Conservation (phyloP, 2,113 vertebrate genomes). For the Pionites leucogaster region DNA sequence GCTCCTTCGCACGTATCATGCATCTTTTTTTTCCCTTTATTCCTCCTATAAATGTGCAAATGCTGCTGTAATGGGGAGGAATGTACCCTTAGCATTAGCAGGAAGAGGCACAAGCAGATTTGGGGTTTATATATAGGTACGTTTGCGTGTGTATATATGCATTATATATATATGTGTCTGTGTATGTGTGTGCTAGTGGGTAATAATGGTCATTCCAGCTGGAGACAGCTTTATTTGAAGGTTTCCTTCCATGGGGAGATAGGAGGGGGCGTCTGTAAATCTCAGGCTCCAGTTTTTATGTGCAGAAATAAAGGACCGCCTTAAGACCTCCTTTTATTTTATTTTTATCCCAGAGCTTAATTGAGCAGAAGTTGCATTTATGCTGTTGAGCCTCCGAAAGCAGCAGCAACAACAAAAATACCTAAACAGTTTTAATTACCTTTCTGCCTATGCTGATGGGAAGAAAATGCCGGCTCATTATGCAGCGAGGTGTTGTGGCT, state of each 20-base stretch:
- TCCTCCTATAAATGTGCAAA: conserved; percentile 75
- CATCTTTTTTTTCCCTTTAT: conserved; percentile 48
- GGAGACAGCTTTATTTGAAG: conserved; percentile 73
- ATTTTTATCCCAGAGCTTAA: conserved; percentile 52
- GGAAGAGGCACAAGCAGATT: conserved; percentile 56
- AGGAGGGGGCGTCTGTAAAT: background rate
- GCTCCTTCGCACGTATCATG: conserved; percentile 57
- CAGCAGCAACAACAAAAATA: conserved; percentile 26
- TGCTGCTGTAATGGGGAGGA: conserved; percentile 65
- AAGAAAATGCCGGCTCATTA: conserved; percentile 23
- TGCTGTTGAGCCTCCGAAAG: conserved; percentile 60
- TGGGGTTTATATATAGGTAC: conserved; percentile 21
- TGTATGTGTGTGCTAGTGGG: background rate
- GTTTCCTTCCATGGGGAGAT: conserved; percentile 12
- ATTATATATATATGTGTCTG: background rate
- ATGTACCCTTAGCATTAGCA: conserved; percentile 42
- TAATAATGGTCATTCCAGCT: conserved; percentile 64
- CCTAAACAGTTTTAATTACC: conserved; percentile 72
- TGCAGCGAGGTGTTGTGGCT: conserved; percentile 51
- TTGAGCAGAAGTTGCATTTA: conserved; percentile 73
- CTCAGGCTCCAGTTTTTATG: background rate
- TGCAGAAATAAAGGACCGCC: background rate
- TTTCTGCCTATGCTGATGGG: conserved; percentile 34
- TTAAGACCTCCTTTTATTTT: background rate
- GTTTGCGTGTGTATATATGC: background rate